Base-by-base conservation (phyloP, 2,113 vertebrate genomes). In the Neogobius melanostomus region DNA sequence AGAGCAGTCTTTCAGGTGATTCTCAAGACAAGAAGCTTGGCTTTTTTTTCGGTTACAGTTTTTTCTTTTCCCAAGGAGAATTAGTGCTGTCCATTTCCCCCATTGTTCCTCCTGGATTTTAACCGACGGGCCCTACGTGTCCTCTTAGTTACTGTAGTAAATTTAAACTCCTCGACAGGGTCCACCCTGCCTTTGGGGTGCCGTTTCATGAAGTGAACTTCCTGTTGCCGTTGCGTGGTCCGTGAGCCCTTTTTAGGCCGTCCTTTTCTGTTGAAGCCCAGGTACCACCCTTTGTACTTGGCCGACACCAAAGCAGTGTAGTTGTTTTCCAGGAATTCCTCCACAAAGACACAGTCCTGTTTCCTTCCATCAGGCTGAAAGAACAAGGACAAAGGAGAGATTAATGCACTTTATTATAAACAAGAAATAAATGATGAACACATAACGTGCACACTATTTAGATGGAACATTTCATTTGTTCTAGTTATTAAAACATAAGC, bases 301-400 rank as follows among this genome's bases (percentile, higher is more conserved):
- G 93, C 93, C 2, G 93, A 94, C 74, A 93, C 90, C 0, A 94
- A 88, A 0, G 93, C 93, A 0, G 93, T 94, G 88, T 94, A 94
- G 91, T 94, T 94, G 87, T 94, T 94, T 79, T 94, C 93, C 85
- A 94, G 82, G 83, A 94, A 93, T 83, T 94, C 93, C 83, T 94
- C 93, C 28, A 94, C 89, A 44, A 94, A 94, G 52, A 94, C 92
- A 12, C 93, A 94, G 74, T 93, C 93, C 82, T 91, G 90, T 68
- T 88, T 93, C 83, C 82, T 89, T 21, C 93, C 93, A n/a, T 93
- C 87, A 36, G 86, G 87, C 93, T 94, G 88, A 17, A 59, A 64
- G 57, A 45, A 43, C 21, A 68, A 48, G 69, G 28, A 36, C 47
- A 57, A 36, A 8, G 1, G 12, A 53, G 12, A 48, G 7, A 45